Evolutionary conservation across 1,140 invertebrate species (phyloP).

Genomic region (Drosophila rhopaloa): DNA sequence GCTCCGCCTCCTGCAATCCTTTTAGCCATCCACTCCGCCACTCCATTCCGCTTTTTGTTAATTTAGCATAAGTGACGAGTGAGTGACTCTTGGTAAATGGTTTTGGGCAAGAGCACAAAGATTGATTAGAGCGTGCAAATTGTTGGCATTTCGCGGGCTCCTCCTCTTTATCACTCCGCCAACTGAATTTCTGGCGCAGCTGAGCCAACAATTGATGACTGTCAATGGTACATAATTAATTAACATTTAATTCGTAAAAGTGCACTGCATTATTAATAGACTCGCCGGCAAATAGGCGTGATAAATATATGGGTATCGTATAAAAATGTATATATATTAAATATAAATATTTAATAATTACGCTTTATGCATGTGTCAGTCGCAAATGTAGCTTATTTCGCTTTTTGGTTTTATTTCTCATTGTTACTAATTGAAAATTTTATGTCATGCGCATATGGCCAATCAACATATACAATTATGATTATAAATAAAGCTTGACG

Average conservation of each 20-base stretch:
- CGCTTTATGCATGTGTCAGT: slow-evolving; percentile 52
- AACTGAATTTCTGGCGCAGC: slow-evolving; percentile 4
- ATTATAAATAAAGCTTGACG: neutral
- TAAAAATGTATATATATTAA: slow-evolving; percentile 21
- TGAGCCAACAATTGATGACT: slow-evolving; percentile 44
- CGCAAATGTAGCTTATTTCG: slow-evolving; percentile 31
- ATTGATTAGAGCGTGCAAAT: slow-evolving; percentile 78
- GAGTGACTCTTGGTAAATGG: slow-evolving; percentile 77
- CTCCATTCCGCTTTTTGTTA: slow-evolving; percentile 61
- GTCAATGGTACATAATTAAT: slow-evolving; percentile 65
- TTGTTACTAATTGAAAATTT: slow-evolving; percentile 43
- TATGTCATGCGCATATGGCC: slow-evolving; percentile 32
- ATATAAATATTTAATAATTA: slow-evolving; percentile 66
- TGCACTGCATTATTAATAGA: slow-evolving; percentile 56
- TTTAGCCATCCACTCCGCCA: slow-evolving; percentile 16
- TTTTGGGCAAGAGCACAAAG: slow-evolving; percentile 62
- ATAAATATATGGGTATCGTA: slow-evolving; percentile 19
- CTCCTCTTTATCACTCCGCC: slow-evolving; percentile 15
- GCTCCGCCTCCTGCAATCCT: slow-evolving; percentile 8
- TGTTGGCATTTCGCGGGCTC: slow-evolving; percentile 58
- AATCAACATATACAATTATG: slow-evolving; percentile 51
- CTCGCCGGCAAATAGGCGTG: slow-evolving; percentile 10
- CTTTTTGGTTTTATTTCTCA: slow-evolving; percentile 23
- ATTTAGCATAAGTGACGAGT: slow-evolving; percentile 82
- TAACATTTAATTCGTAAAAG: slow-evolving; percentile 43